Evolutionary conservation across 2,113 vertebrate species (phyloP), one percentile per base, ranked within the genome.

Genomic region (Nycticryphes semicollaris): DNA sequence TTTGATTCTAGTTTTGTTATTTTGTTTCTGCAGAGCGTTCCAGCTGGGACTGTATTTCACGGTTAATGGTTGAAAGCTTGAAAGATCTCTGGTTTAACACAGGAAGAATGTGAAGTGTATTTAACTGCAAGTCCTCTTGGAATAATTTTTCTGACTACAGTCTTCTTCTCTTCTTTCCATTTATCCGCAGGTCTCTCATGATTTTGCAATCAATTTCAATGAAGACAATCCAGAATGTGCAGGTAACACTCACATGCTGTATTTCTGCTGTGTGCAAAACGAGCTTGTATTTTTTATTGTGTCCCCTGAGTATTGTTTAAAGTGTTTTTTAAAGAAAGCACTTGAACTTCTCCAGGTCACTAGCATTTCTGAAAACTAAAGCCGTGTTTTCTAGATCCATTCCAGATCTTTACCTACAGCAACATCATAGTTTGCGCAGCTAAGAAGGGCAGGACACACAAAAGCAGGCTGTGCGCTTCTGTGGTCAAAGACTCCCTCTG

Each of bases 131-230:
- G 74, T 77, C 43, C 51, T 78, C 76, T 66, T 30, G 17, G 39
- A 91, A 86, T 93, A 76, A 47, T 53, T 95, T 96, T 94, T 92
- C 73, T 95, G 63, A 93, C 95, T 94, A 84, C 75, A 84, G 39
- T 84, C 70, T 7, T 97, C 85, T 97, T 96, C 39, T 95, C 92
- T 94, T 83, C 75, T 54, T 94, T 90, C 84, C 80, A 43, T 93
- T 72, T 86, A 60, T 93, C 87, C 89, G 90, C 97, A 99, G 99
- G 99, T 99, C 59, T 99, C 99, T 92, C 99, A 99, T 75, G 99
- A 99, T 98, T 99, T 99, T 94, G 99, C 99, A 47, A 99, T 99
- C 97, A 99, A 99, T 98, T 99, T 99, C 98, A 99, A 99, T 54
- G 98, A 99, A 98, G 99, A 99, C 79, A 99, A 99, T 91, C 99